These are phyloP conservation scores for Lota lota DNA, from an alignment of 2,113 vertebrate species.

Conservation along the genomic window DNA sequence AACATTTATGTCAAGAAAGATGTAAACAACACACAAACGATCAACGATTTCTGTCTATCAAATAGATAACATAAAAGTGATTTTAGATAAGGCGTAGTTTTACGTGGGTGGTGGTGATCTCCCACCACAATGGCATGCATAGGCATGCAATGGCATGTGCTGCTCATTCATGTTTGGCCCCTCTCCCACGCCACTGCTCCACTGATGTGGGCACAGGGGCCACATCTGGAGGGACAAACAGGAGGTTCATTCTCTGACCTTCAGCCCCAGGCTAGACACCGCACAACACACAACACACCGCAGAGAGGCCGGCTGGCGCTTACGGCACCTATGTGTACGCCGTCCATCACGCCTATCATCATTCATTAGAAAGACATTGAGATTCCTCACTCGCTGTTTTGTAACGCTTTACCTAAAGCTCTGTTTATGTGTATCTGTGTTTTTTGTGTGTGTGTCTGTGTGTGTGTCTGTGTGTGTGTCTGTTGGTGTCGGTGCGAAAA, in stretches of 20 bases:
- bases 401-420: background rate
- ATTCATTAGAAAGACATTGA: constrained; percentile 57
- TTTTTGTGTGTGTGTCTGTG: background rate
- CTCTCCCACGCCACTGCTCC: constrained; percentile 27
- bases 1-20: constrained; percentile 52
- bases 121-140: background rate
- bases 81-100: constrained; percentile 23
- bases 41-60: constrained; percentile 38
- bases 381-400: background rate
- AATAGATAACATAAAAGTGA: constrained; percentile 47
- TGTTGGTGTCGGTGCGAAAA: background rate
- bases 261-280: constrained; percentile 33
- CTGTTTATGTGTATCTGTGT: background rate
- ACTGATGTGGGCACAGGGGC: constrained; percentile 33
- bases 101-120: background rate
- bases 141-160: constrained; percentile 34
- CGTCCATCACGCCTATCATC: constrained; percentile 42
- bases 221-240: constrained; percentile 6
- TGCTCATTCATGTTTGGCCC: constrained; percentile 22
- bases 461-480: background rate
- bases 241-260: constrained; percentile 50
- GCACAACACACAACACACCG: background rate
- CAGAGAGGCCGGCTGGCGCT: constrained; percentile 40
- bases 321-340: constrained; percentile 40
- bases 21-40: constrained; percentile 44